These are phyloP conservation scores for Cerceris ruficornis DNA, from an alignment of 2,888 invertebrate genomes.

Conservation along the genomic window DNA sequence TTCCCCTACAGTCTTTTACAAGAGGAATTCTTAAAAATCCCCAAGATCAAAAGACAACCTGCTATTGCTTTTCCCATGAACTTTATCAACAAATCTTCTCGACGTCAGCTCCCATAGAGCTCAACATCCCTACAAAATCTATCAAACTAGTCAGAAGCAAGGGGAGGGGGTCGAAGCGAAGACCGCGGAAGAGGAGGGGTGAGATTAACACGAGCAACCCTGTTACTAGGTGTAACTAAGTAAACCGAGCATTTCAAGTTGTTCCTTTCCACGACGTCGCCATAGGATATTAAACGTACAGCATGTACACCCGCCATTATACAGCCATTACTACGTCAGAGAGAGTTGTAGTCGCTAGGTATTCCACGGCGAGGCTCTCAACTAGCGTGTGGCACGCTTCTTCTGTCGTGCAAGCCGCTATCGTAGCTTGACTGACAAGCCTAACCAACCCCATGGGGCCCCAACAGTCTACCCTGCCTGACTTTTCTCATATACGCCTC, in stretches of 20 bases:
- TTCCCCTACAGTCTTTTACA: too few species aligned
- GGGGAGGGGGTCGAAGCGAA: too few species aligned
- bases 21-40: too few species aligned
- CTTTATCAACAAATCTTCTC: too few species aligned
- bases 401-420: constrained; percentile 48
- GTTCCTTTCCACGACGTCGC: constrained; percentile 66
- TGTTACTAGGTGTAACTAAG: constrained; percentile 30
- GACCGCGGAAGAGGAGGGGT: background rate
- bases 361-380: constrained; percentile 20
- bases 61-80: too few species aligned
- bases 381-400: constrained; percentile 74
- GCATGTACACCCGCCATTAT: constrained; percentile 67
- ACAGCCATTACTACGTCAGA: constrained; percentile 71
- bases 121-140: too few species aligned
- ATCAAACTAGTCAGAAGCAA: too few species aligned
- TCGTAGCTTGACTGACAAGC: constrained; percentile 71
- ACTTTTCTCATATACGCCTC: constrained; percentile 2
- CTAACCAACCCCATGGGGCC: constrained; percentile 58
- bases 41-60: too few species aligned
- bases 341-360: constrained; percentile 47
- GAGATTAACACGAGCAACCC: constrained; percentile 3
- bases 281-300: constrained; percentile 62
- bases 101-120: too few species aligned
- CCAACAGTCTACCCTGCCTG: constrained; percentile 22
- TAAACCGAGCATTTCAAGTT: constrained; percentile 59